Conservation (phyloP, 2,113 vertebrate species). For the Tamias sibiricus region DNA sequence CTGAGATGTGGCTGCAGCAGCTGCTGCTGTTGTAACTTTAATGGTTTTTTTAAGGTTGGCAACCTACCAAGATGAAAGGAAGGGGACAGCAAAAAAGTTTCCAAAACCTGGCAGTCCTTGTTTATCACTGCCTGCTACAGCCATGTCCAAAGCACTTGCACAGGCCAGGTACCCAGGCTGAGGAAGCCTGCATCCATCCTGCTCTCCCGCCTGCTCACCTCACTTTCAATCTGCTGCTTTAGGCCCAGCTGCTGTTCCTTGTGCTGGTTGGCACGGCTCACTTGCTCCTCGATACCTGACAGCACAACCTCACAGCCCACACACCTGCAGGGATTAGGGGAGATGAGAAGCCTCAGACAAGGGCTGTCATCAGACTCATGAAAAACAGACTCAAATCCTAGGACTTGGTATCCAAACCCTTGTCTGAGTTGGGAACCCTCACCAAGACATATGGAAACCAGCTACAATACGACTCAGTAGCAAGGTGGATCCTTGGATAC, state of each 20-base stretch:
- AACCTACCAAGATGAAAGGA: conserved; percentile 86
- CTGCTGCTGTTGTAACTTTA: conserved; percentile 95
- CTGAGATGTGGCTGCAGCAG: conserved; percentile 95
- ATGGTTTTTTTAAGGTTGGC: conserved; percentile 98
- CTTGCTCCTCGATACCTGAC: conserved; percentile 96
- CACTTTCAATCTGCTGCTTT: conserved; percentile 97
- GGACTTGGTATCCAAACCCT: not conserved
- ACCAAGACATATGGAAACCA: not conserved
- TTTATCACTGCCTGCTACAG: not conserved
- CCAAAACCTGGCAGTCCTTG: not conserved
- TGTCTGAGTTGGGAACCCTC: not conserved
- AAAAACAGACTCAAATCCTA: not conserved
- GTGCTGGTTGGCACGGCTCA: conserved; percentile 96
- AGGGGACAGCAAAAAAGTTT: not conserved
- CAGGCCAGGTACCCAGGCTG: not conserved
- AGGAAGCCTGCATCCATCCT: fast-evolving
- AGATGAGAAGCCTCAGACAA: not conserved
- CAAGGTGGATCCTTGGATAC: not conserved
- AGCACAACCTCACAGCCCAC: conserved; percentile 96
- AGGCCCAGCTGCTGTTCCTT: conserved; percentile 96
- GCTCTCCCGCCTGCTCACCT: conserved; percentile 85
- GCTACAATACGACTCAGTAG: not conserved
- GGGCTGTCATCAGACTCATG: not conserved
- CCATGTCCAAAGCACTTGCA: not conserved
- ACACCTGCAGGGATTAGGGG: conserved; percentile 88